These are phyloP conservation scores for Caranx ignobilis DNA, from an alignment of 2,113 vertebrate species.

Conservation along the genomic window DNA sequence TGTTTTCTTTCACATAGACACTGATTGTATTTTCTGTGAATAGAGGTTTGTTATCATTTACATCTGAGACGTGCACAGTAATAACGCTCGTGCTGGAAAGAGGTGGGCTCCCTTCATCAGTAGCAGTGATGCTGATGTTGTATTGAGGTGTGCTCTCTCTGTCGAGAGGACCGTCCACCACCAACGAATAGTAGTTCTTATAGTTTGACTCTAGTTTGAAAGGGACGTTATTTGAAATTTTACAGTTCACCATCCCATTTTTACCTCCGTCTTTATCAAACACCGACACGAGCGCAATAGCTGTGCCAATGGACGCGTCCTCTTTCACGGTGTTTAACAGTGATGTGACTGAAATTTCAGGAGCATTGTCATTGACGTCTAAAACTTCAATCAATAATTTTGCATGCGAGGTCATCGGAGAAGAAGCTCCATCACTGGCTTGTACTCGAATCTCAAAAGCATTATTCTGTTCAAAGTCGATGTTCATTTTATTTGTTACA, in stretches of 20 bases:
- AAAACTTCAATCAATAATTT: slow-evolving; percentile 85
- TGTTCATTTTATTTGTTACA: slow-evolving; percentile 57
- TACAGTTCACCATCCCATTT: slow-evolving; percentile 83
- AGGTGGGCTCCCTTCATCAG: slow-evolving; percentile 85
- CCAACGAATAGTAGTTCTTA: slow-evolving; percentile 85
- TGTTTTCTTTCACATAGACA: slow-evolving; percentile 69
- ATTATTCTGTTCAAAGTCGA: slow-evolving; percentile 84
- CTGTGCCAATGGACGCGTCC: slow-evolving; percentile 83
- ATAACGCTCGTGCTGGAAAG: slow-evolving; percentile 79
- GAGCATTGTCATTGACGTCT: slow-evolving; percentile 84
- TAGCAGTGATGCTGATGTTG: slow-evolving; percentile 84
- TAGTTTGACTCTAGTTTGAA: slow-evolving; percentile 77
- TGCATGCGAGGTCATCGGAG: slow-evolving; percentile 80
- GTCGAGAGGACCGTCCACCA: slow-evolving; percentile 84
- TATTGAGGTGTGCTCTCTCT: slow-evolving; percentile 83
- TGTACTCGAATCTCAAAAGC: slow-evolving; percentile 88
- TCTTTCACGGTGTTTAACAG: slow-evolving; percentile 86
- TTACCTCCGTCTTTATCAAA: slow-evolving; percentile 83
- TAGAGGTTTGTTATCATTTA: slow-evolving; percentile 88
- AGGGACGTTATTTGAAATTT: slow-evolving; percentile 74
- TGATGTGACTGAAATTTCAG: slow-evolving; percentile 80
- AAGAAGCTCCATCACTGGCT: slow-evolving; percentile 85
- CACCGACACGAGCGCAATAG: slow-evolving; percentile 87
- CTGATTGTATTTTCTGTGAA: slow-evolving; percentile 76
- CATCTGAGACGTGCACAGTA: slow-evolving; percentile 84